Conservation (phyloP, 2,888 invertebrate genomes). For the Lysandra bellargus region DNA sequence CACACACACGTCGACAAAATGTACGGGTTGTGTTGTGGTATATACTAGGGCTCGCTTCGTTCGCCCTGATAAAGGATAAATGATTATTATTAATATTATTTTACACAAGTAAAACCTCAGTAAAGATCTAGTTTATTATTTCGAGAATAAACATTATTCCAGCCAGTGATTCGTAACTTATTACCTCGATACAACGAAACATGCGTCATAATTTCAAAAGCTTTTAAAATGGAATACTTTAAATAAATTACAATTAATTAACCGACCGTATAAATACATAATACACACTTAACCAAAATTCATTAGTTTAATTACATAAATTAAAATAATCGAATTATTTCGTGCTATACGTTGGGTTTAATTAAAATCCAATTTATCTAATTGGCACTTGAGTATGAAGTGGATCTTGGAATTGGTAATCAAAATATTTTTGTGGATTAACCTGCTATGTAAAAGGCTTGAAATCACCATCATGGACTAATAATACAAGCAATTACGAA, state of each 20-base stretch:
- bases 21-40: too few relatives aligned
- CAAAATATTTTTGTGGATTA: background rate
- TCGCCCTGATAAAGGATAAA: too few relatives aligned
- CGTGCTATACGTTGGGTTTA: background rate
- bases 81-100: too few relatives aligned
- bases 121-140: background rate
- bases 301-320: conserved; percentile 9
- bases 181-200: background rate
- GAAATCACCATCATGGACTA: too few relatives aligned
- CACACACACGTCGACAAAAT: too few relatives aligned
- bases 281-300: background rate
- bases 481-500: too few relatives aligned
- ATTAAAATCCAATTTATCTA: conserved; percentile 2
- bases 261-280: conserved; percentile 10
- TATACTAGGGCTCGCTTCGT: too few relatives aligned
- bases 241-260: background rate
- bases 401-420: background rate
- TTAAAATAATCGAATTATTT: background rate
- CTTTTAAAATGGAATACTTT: background rate
- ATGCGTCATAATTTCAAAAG: background rate
- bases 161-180: background rate
- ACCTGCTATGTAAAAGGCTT: background rate
- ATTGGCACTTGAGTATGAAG: background rate
- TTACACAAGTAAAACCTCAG: too few relatives aligned
- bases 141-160: background rate